Conservation (phyloP, 2,888 invertebrate species). For the Cecidostiba fungosa region DNA sequence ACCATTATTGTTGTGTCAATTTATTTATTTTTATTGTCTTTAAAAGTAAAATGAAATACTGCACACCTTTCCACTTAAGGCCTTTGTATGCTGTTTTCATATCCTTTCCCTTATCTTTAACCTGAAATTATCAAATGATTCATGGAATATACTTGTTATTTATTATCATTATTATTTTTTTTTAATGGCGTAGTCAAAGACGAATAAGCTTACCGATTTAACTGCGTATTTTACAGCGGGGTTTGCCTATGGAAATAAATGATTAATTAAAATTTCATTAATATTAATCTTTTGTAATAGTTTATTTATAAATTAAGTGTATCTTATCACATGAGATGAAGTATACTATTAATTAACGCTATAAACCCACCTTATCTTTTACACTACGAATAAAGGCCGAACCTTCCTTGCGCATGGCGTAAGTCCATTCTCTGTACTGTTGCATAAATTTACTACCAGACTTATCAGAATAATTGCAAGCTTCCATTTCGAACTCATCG, state of each 20-base stretch:
- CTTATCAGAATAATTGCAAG: conserved; percentile 86
- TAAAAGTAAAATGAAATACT: not conserved
- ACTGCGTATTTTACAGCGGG: conserved; percentile 96
- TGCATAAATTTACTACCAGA: conserved; percentile 85
- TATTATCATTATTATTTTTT: no score
- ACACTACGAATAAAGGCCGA: conserved; percentile 92
- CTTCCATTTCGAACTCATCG: conserved; percentile 97
- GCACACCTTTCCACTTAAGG: conserved; percentile 84
- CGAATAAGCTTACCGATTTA: conserved; percentile 89
- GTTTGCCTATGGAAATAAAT: conserved; percentile 88
- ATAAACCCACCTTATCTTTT: conserved; percentile 89
- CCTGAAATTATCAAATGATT: conserved; percentile 79
- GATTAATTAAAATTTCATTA: not conserved
- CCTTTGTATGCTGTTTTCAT: conserved; percentile 91
- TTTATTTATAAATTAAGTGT: not conserved
- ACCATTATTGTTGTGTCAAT: not conserved
- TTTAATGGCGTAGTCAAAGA: conserved; percentile 23
- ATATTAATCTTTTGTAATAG: not conserved
- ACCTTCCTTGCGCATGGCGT: conserved; percentile 89
- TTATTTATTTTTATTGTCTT: conserved; percentile 6
- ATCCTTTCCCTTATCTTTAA: conserved; percentile 88
- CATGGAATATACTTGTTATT: conserved; percentile 14
- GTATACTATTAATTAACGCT: conserved; percentile 11
- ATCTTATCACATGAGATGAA: conserved; percentile 51
- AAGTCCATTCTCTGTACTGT: conserved; percentile 91